phyloP scores from a whole-genome alignment of 2,113 vertebrate genomes.

The Piliocolobus tephrosceles region DNA sequence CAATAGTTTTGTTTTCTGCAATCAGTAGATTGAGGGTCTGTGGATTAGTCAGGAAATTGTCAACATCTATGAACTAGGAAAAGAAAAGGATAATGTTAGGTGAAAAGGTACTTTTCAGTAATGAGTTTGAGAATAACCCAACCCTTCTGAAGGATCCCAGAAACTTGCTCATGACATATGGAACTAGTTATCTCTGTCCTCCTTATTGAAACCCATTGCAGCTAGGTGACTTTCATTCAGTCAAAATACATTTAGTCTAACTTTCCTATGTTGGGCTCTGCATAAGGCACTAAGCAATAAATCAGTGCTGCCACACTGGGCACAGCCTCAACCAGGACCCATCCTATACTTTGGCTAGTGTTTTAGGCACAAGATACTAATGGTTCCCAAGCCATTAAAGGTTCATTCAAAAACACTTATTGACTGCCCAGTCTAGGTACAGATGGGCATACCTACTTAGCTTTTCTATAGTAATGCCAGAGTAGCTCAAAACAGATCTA shows the following conservation, averaged over 20 bases:
- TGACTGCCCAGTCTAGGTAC: not conserved
- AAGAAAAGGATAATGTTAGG: slow-evolving; percentile 38
- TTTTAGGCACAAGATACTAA: not conserved
- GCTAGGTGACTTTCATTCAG: not conserved
- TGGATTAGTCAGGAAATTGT: slow-evolving; percentile 97
- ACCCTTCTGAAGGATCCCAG: not conserved
- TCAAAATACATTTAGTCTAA: not conserved
- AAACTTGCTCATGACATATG: not conserved
- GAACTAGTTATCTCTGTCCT: not conserved
- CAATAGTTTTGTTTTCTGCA: slow-evolving; percentile 94
- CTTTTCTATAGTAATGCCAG: not conserved
- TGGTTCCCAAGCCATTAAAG: not conserved
- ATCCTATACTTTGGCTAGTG: not conserved
- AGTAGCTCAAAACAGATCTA: not conserved
- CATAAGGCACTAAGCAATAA: not conserved
- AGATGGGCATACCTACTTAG: not conserved
- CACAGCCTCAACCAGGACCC: not conserved
- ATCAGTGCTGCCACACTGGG: rapidly evolving
- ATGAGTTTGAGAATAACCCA: not conserved
- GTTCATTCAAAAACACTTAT: not conserved
- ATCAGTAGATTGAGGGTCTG: slow-evolving; percentile 92
- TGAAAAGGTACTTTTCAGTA: not conserved
- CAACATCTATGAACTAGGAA: slow-evolving; percentile 92
- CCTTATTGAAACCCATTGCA: not conserved
- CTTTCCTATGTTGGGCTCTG: not conserved